Conservation (phyloP, 2,113 vertebrate genomes). For the Ctenomys sociabilis region DNA sequence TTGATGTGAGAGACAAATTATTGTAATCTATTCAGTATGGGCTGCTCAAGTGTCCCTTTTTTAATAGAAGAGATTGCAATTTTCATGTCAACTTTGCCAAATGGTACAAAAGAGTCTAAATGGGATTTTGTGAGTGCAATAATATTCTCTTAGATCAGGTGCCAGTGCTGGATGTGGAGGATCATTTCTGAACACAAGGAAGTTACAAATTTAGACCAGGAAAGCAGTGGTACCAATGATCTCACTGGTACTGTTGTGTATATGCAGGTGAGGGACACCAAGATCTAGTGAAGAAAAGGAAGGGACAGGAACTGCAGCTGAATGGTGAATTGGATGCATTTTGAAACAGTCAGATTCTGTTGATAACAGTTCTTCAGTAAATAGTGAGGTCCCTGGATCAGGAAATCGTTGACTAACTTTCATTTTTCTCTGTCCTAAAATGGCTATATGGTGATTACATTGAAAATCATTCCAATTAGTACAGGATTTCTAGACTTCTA, state of each 20-base stretch:
- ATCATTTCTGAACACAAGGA: not conserved
- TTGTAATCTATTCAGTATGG: not conserved
- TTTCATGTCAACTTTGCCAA: conserved; percentile 1
- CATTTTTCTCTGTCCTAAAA: not conserved
- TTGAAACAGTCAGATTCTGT: not conserved
- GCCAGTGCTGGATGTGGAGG: not conserved
- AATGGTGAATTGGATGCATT: not conserved
- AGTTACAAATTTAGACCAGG: not conserved
- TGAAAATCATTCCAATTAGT: not conserved
- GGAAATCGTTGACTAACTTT: not conserved
- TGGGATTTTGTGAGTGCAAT: conserved; percentile 33
- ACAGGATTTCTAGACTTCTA: not conserved
- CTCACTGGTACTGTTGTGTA: not conserved
- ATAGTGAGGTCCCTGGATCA: not conserved
- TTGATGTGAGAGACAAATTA: conserved; percentile 8
- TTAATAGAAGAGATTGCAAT: not conserved
- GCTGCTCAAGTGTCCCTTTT: not conserved
- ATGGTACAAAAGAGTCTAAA: not conserved
- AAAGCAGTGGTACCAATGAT: not conserved
- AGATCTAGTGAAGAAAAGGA: not conserved
- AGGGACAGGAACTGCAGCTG: no score
- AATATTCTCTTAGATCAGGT: not conserved
- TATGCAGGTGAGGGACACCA: not conserved
- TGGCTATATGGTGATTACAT: not conserved
- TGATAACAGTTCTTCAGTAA: not conserved